Base-by-base conservation (phyloP, 92 coral and sea anemone genomes). In the Porites cylindrica region DNA sequence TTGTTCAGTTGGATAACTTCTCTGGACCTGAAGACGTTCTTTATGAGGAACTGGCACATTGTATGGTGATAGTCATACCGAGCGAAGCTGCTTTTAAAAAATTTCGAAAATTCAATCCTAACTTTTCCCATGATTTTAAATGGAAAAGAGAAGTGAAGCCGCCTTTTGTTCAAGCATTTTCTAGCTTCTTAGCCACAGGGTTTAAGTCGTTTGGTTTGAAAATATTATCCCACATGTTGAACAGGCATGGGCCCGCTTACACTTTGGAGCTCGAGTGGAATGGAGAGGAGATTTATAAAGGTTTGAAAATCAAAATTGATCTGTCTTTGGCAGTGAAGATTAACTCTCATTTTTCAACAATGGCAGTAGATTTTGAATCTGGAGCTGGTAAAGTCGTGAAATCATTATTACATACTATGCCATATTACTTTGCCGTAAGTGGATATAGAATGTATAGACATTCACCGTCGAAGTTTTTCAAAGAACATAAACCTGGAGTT, bases 281-380 rank as follows among this genome's bases (percentile, higher is more conserved):
- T 20, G 60, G 78, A 8, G 88, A 82, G 66, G 32, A 51, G 10
- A 9, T 29, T 38, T 84, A 74, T 54, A 75, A 75, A 38, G 73
- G 72, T 6, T 62, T 84, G 63, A 50, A 17, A 6, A 84, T 75
- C 47, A 64, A 54, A 10, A 82, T 84, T 8, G 88, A 84, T 26
- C 76, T 84, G 80, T 18, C 82, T 51, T 20, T 84, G 23, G 82
- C 88, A 8, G 88, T 84, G 32, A 84, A 76, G n/a, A 84, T 84
- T 12, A 63, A 68, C n/a, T 75, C 29, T 16, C 88, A 76, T 10
- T 66, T 82, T 9, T 58, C 50, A 6, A 77, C 38, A 10, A 59
- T 63, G 63, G 75, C 58, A 21, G 10, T 59, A 10, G 67, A 59
- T 4, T 76, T 76, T 59, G 67, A 76, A 16, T 24, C 81, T 61